phyloP scores from a whole-genome alignment of 2,797 vertebrate genomes.

The Macropodus opercularis region DNA sequence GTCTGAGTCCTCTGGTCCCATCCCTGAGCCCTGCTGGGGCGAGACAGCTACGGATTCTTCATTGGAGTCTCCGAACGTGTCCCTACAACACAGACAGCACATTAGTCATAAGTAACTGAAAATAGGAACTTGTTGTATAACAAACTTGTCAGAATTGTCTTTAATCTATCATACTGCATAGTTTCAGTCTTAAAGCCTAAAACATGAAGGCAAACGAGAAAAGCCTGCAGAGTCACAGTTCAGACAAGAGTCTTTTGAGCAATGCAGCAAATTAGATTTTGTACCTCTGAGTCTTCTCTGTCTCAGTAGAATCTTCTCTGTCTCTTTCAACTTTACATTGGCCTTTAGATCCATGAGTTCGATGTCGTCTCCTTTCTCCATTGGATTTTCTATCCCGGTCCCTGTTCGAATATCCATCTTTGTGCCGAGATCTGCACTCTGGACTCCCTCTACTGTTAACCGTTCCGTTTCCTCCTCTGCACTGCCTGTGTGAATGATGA shows the following conservation, averaged over 20 bases:
- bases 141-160: too few species aligned
- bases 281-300: constrained; percentile 76
- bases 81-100: constrained; percentile 61
- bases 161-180: too few species aligned
- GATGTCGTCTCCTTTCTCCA: constrained; percentile 82
- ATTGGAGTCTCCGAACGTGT: constrained; percentile 82
- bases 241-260: constrained; percentile 15
- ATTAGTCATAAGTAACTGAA: too few species aligned
- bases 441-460: constrained; percentile 69
- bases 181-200: too few species aligned
- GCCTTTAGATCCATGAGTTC: constrained; percentile 76
- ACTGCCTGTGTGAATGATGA: constrained; percentile 83
- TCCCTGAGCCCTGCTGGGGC: constrained; percentile 80
- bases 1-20: constrained; percentile 87
- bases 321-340: constrained; percentile 76
- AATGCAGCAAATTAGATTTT: constrained; percentile 52
- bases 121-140: too few species aligned
- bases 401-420: constrained; percentile 78
- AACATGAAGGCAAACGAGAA: too few species aligned
- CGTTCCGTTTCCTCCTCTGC: constrained; percentile 84
- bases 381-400: constrained; percentile 80
- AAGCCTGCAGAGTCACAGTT: background rate
- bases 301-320: constrained; percentile 78
- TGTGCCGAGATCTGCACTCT: constrained; percentile 84
- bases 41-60: constrained; percentile 67